Evolutionary conservation across 2,797 vertebrate species (phyloP).

Genomic region (Oryzias dopingdopingensis): DNA sequence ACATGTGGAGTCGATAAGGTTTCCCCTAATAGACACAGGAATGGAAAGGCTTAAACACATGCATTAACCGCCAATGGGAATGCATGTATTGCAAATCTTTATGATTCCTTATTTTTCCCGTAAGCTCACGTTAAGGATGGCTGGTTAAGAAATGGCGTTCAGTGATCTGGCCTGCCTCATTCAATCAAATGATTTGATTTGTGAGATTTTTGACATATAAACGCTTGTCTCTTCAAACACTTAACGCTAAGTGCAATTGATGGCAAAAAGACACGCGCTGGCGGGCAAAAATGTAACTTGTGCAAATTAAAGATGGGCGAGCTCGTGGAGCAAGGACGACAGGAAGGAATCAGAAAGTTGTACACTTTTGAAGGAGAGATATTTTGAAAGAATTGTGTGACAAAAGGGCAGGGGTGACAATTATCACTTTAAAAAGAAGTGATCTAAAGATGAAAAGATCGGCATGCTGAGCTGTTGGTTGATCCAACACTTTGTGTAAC

Average conservation of each 20-base stretch:
- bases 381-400: neutral
- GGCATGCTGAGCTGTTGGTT: constrained; percentile 43
- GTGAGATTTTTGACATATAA: constrained; percentile 52
- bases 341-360: neutral
- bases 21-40: constrained; percentile 2
- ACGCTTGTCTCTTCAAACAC: constrained; percentile 48
- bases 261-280: constrained; percentile 23
- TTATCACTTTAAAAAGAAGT: neutral
- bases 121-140: constrained; percentile 16
- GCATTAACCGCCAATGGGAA: neutral
- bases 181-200: constrained; percentile 45
- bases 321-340: no score
- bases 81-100: neutral
- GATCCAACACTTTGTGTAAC: constrained; percentile 42
- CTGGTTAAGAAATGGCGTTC: constrained; percentile 44
- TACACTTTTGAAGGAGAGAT: neutral
- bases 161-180: constrained; percentile 49
- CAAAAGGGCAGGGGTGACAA: neutral
- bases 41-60: constrained; percentile 8
- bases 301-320: neutral
- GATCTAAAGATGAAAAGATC: constrained; percentile 46
- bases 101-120: neutral
- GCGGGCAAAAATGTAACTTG: neutral
- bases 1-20: neutral
- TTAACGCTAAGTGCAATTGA: constrained; percentile 37